phyloP scores from a whole-genome alignment of 1,140 invertebrate genomes.

The Paraescarpia echinospica region DNA sequence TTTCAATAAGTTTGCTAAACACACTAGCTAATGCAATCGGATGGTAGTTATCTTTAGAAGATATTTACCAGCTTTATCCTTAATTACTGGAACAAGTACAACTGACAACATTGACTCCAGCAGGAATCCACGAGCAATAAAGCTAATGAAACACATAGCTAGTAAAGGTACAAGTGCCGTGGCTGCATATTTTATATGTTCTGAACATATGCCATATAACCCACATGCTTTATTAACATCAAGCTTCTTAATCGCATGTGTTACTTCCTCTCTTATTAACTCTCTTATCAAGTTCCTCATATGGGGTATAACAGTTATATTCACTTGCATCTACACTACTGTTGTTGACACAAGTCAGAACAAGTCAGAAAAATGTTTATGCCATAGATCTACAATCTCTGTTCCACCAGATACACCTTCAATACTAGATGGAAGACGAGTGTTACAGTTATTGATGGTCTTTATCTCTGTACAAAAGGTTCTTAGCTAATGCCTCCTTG shows the following conservation, averaged over 20 bases:
- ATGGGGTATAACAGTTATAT: no score
- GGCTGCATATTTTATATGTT: slow-evolving; percentile 8
- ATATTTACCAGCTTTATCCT: background rate
- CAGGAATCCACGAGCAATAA: slow-evolving; percentile 6
- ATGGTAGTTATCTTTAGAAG: slow-evolving; percentile 12
- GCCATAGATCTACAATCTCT: no score
- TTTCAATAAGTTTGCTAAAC: slow-evolving; percentile 1
- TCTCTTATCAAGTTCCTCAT: background rate
- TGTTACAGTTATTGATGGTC: background rate
- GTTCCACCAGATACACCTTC: no score
- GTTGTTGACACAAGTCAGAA: background rate
- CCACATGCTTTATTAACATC: slow-evolving; percentile 2
- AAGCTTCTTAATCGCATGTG: slow-evolving; percentile 8
- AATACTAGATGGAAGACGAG: background rate
- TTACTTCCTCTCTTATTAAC: background rate
- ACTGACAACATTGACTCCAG: slow-evolving; percentile 7
- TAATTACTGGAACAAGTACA: slow-evolving; percentile 9
- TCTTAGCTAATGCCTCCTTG: slow-evolving; percentile 3
- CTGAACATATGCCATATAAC: background rate
- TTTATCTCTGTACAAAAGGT: no score
- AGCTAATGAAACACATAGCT: background rate
- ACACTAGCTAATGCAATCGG: slow-evolving; percentile 10
- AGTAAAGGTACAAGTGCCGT: slow-evolving; percentile 8
- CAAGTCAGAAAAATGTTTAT: slow-evolving; percentile 9
- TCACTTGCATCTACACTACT: background rate